Evolutionary conservation across 2,888 invertebrate genomes (phyloP).

Genomic region (Stenoptilia bipunctidactyla): DNA sequence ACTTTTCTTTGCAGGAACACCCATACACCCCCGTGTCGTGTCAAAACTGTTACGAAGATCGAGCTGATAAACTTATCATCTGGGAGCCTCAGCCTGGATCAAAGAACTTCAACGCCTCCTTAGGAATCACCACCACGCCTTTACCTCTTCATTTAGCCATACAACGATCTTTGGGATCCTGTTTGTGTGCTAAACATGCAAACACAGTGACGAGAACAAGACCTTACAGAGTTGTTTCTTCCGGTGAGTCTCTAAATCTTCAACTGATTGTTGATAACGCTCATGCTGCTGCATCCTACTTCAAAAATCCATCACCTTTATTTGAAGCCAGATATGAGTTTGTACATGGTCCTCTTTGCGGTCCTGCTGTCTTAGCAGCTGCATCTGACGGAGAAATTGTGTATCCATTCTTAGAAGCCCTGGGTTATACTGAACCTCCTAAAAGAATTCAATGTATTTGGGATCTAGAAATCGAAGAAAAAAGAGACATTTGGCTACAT

Average conservation of each 20-base stretch:
- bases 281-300: slow-evolving; percentile 88
- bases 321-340: slow-evolving; percentile 92
- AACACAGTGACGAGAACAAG: slow-evolving; percentile 70
- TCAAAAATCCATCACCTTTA: slow-evolving; percentile 85
- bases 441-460: slow-evolving; percentile 82
- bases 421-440: slow-evolving; percentile 77
- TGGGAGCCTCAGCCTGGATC: slow-evolving; percentile 76
- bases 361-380: slow-evolving; percentile 84
- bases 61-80: slow-evolving; percentile 85
- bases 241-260: slow-evolving; percentile 84
- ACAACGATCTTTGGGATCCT: slow-evolving; percentile 78
- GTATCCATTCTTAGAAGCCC: slow-evolving; percentile 86
- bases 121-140: slow-evolving; percentile 54
- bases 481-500: slow-evolving; percentile 88
- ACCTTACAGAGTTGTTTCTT: slow-evolving; percentile 79
- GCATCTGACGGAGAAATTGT: slow-evolving; percentile 89
- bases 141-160: slow-evolving; percentile 73
- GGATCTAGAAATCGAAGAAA: slow-evolving; percentile 85
- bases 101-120: slow-evolving; percentile 33
- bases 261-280: slow-evolving; percentile 87
- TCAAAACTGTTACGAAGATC: slow-evolving; percentile 87
- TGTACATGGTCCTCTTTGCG: slow-evolving; percentile 90
- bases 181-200: slow-evolving; percentile 77
- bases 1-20: slow-evolving; percentile 69
- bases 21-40: slow-evolving; percentile 85